phyloP scores from a whole-genome alignment of 2,888 invertebrate species.

The Idaea straminata region DNA sequence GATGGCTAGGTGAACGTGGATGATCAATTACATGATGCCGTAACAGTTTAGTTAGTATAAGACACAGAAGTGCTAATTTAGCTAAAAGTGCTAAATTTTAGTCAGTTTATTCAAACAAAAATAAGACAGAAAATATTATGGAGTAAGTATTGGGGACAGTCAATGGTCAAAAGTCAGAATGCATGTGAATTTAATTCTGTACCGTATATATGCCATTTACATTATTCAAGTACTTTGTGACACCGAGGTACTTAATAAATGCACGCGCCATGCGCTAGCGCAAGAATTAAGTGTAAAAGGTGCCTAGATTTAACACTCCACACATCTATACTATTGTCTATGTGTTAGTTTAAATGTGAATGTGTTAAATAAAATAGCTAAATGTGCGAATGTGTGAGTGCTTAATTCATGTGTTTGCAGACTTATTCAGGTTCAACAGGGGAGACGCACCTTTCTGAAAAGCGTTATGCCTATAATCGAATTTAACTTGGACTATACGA shows the following conservation, averaged over 20 bases:
- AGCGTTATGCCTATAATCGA: slow-evolving; percentile 23
- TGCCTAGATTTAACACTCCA: slow-evolving; percentile 49
- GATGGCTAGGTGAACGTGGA: too few species aligned
- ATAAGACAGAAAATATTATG: neutral
- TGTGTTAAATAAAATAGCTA: slow-evolving; percentile 44
- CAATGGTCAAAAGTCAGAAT: too few species aligned
- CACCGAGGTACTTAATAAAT: slow-evolving; percentile 12
- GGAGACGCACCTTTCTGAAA: slow-evolving; percentile 50
- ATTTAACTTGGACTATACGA: neutral
- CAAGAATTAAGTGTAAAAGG: slow-evolving; percentile 40
- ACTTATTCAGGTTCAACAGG: slow-evolving; percentile 53
- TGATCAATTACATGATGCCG: too few species aligned
- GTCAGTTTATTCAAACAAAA: neutral
- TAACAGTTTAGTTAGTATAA: too few species aligned
- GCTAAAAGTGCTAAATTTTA: too few species aligned
- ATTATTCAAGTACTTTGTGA: neutral
- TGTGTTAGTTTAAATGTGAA: slow-evolving; percentile 35
- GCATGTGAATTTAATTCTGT: too few species aligned
- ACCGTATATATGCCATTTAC: too few species aligned
- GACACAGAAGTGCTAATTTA: too few species aligned
- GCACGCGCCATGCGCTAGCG: slow-evolving; percentile 24
- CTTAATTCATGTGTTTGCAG: slow-evolving; percentile 39
- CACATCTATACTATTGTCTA: slow-evolving; percentile 37
- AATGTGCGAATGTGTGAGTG: slow-evolving; percentile 47
- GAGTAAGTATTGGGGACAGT: too few species aligned